Evolutionary conservation across 1,140 invertebrate genomes (phyloP).

Genomic region (Camponotus pennsylvanicus): DNA sequence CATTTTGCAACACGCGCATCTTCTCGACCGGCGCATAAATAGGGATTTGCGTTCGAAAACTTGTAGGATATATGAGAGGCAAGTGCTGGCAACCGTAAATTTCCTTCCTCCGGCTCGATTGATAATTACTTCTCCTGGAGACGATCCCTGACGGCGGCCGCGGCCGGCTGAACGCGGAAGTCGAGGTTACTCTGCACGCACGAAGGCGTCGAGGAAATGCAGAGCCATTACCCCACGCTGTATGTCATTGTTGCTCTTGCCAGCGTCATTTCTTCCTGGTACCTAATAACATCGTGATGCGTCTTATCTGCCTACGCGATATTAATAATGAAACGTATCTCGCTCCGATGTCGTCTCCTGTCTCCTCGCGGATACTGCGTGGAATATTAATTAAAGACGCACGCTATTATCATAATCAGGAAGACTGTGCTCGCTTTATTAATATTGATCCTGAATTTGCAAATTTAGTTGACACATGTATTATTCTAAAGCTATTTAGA

Average conservation of each 20-base stretch:
- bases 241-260: slow-evolving; percentile 52
- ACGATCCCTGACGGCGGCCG: slow-evolving; percentile 43
- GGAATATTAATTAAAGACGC: slow-evolving; percentile 20
- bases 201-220: slow-evolving; percentile 65
- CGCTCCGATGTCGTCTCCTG: background rate
- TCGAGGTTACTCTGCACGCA: slow-evolving; percentile 58
- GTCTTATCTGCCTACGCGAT: slow-evolving; percentile 34
- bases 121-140: slow-evolving; percentile 54
- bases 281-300: background rate
- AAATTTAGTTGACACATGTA: background rate
- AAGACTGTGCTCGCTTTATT: background rate
- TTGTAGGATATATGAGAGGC: background rate
- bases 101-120: slow-evolving; percentile 30
- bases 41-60: background rate
- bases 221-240: slow-evolving; percentile 41
- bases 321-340: slow-evolving; percentile 13
- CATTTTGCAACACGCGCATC: slow-evolving; percentile 40
- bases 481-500: background rate
- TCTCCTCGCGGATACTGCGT: background rate
- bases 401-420: background rate
- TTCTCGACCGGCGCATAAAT: slow-evolving; percentile 8
- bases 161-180: slow-evolving; percentile 67
- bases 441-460: background rate
- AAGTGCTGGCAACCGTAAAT: slow-evolving; percentile 26
- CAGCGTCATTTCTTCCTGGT: slow-evolving; percentile 13